phyloP scores from a whole-genome alignment of 2,113 vertebrate species.

The Entomyzon cyanotis region DNA sequence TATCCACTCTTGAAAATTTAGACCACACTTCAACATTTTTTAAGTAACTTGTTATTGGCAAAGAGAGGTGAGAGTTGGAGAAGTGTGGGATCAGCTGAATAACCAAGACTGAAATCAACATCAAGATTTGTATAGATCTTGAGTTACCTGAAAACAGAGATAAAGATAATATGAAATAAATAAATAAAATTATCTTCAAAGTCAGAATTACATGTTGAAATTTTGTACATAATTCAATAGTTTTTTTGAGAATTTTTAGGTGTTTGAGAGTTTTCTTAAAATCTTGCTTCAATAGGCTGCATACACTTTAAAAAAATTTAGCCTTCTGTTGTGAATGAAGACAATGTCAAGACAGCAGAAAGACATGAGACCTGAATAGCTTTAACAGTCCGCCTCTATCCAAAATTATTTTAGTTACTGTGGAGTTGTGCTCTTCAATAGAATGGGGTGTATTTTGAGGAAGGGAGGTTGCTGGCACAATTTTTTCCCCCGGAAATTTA shows the following conservation, averaged over 20 bases:
- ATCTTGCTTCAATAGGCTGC: background rate
- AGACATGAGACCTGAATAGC: background rate
- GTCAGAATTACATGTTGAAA: background rate
- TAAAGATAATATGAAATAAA: background rate
- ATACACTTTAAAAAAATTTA: background rate
- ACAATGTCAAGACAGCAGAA: background rate
- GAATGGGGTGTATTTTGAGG: background rate
- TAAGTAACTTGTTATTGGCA: background rate
- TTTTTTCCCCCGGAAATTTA: background rate
- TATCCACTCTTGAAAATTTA: background rate
- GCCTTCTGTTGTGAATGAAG: background rate
- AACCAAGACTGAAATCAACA: background rate
- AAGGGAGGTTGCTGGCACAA: background rate
- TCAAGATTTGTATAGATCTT: background rate
- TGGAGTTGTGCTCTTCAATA: background rate
- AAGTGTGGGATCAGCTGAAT: background rate
- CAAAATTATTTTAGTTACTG: background rate
- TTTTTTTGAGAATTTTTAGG: background rate
- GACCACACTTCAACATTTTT: background rate
- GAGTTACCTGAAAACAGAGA: background rate
- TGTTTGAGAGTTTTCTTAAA: background rate
- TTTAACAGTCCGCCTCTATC: background rate
- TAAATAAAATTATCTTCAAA: background rate
- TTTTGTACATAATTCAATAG: background rate
- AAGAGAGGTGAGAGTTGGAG: background rate